Evolutionary conservation across 1,140 invertebrate species (phyloP).

Genomic region (Lithobius niger): DNA sequence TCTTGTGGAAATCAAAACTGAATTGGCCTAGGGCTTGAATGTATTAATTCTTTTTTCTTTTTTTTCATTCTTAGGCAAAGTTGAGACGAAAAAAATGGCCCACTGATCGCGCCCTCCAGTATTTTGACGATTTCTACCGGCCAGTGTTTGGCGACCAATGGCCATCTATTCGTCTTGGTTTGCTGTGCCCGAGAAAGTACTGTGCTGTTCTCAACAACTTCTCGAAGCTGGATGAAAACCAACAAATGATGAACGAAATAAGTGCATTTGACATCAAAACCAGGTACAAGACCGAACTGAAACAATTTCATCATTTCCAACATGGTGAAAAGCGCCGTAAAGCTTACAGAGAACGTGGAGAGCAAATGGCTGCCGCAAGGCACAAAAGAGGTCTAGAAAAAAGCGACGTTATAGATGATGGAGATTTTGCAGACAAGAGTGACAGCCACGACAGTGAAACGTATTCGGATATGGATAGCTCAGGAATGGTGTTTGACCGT

Average conservation of each 20-base stretch:
- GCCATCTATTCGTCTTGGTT: constrained; percentile 62
- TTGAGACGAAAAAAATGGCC: constrained; percentile 9
- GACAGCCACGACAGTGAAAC: no score
- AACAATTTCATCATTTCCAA: no score
- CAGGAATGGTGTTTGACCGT: no score
- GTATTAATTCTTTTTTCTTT: no score
- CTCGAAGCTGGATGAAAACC: constrained; percentile 46
- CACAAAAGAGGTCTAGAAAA: neutral
- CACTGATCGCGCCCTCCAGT: constrained; percentile 55
- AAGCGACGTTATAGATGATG: neutral
- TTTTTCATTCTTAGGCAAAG: constrained; percentile 3
- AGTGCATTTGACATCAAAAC: neutral
- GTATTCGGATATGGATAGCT: no score
- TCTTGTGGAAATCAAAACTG: no score
- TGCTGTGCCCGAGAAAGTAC: constrained; percentile 72
- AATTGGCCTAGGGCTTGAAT: no score
- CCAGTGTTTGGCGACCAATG: constrained; percentile 68
- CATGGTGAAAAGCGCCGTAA: no score
- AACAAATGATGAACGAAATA: constrained; percentile 24
- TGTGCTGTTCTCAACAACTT: constrained; percentile 81
- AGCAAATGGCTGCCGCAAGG: neutral
- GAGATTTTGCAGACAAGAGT: neutral
- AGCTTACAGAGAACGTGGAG: no score
- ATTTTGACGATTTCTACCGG: constrained; percentile 89
- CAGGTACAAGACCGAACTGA: neutral